Percentiles rank a stretch among this genome's conserved stretches.
Conservation (phyloP, 2,797 vertebrate genomes). For the Dendrocincla fuliginosa region DNA sequence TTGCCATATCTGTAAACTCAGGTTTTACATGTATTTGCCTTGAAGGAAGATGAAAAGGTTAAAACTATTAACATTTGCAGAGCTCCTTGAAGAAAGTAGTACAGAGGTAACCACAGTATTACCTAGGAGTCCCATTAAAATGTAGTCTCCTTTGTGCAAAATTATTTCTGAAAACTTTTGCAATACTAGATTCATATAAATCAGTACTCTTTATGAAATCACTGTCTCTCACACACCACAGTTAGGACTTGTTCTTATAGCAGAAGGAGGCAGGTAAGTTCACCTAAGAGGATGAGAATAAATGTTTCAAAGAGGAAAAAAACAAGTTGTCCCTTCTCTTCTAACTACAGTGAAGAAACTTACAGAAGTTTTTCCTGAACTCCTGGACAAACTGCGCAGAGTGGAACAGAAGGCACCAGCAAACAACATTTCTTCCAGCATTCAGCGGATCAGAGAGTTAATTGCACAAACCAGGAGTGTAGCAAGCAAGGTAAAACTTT, state of each 20-base stretch:
- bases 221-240: background rate
- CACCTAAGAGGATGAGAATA: background rate
- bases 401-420: slow-evolving; percentile 92
- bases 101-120: background rate
- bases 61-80: background rate
- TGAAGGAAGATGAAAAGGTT: background rate
- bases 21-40: background rate
- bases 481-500: slow-evolving; percentile 88
- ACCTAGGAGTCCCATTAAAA: background rate
- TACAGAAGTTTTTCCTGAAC: slow-evolving; percentile 87
- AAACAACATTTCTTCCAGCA: slow-evolving; percentile 92
- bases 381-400: slow-evolving; percentile 87
- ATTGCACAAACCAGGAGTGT: slow-evolving; percentile 96
- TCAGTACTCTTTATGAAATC: background rate
- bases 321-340: background rate
- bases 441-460: slow-evolving; percentile 90
- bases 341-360: slow-evolving; percentile 85
- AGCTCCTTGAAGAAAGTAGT: background rate
- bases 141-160: background rate
- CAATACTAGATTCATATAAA: background rate
- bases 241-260: background rate
- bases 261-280: background rate
- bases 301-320: background rate
- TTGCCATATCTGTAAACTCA: background rate
- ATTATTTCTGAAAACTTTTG: background rate